Percentiles rank a stretch among this genome's conserved stretches.
Evolutionary conservation across 2,113 vertebrate genomes (phyloP).

Genomic region (Phalacrocorax pelagicus): DNA sequence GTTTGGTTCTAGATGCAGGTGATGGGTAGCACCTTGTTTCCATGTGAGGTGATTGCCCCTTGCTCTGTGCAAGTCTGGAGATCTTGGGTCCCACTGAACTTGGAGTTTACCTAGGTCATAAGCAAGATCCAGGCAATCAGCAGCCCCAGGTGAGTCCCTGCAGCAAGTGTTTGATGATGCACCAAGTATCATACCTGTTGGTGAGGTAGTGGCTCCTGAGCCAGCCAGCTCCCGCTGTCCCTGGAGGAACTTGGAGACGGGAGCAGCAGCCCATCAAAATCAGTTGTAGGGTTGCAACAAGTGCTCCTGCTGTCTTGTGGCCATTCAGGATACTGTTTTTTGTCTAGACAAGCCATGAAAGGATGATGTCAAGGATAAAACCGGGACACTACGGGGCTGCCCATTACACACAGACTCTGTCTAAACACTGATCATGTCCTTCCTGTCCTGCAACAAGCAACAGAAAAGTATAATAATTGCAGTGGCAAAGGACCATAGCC

Average conservation of each 20-base stretch:
- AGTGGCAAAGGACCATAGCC: neutral
- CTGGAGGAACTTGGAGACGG: neutral
- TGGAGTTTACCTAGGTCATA: neutral
- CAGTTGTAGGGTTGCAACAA: neutral
- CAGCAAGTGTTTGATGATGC: neutral
- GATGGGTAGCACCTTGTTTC: neutral
- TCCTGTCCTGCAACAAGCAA: neutral
- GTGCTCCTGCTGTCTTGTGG: neutral
- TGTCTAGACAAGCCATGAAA: neutral
- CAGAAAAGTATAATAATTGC: neutral
- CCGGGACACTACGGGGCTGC: rapidly evolving
- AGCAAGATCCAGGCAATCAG: neutral
- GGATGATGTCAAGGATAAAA: neutral
- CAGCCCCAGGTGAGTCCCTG: neutral
- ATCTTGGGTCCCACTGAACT: neutral
- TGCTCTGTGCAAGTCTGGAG: neutral
- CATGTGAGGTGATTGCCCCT: neutral
- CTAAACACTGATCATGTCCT: neutral
- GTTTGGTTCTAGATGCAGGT: neutral
- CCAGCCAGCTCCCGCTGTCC: neutral
- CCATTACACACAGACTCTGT: neutral
- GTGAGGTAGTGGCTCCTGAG: neutral
- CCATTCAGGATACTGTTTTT: neutral
- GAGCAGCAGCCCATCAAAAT: neutral
- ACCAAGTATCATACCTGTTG: neutral